phyloP scores from a whole-genome alignment of 1,140 invertebrate genomes.

The Fopius arisanus region DNA sequence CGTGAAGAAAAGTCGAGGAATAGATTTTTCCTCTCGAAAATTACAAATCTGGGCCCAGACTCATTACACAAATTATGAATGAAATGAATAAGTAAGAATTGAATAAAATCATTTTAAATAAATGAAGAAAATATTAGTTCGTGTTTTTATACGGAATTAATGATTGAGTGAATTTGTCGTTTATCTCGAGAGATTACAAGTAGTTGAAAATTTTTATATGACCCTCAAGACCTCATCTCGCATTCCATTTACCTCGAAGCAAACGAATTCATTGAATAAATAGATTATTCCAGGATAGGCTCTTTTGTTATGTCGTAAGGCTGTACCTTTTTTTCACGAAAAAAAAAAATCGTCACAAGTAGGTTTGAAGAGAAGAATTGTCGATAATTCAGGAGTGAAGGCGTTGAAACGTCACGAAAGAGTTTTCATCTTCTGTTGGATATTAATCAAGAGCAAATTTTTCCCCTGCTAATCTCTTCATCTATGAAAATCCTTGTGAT shows the following conservation, averaged over 20 bases:
- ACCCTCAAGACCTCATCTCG: neutral
- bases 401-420: neutral
- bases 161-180: neutral
- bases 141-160: conserved; percentile 27
- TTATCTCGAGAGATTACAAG: no score
- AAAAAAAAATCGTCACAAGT: conserved; percentile 19
- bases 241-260: neutral
- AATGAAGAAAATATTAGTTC: conserved; percentile 36
- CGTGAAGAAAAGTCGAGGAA: neutral
- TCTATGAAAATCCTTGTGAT: no score
- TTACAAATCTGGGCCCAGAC: neutral
- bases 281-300: conserved; percentile 38
- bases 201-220: neutral
- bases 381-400: neutral
- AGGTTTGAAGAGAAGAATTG: conserved; percentile 16
- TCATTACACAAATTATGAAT: neutral
- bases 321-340: conserved; percentile 25
- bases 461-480: no score
- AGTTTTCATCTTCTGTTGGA: no score
- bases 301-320: conserved; percentile 52
- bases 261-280: neutral
- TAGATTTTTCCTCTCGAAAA: neutral
- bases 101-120: neutral
- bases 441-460: no score
- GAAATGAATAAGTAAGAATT: conserved; percentile 34